These are phyloP conservation scores for Neoscelio sp. DNA, from an alignment of 2,888 invertebrate species.

Conservation along the genomic window DNA sequence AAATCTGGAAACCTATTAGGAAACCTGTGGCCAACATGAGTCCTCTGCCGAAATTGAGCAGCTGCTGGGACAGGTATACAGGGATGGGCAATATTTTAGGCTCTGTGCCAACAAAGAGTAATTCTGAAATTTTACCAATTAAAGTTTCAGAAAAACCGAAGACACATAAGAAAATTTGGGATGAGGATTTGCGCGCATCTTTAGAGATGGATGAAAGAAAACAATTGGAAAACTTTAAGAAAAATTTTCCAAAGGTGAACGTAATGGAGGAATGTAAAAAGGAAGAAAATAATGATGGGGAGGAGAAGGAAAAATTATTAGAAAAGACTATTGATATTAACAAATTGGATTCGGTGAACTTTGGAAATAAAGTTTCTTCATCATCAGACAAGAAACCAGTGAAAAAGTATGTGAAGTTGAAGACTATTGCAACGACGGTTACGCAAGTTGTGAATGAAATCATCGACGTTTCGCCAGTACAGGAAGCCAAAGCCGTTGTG, in stretches of 20 bases:
- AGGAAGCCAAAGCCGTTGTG: conserved; percentile 32
- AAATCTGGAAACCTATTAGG: too few species aligned
- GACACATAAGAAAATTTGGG: conserved; percentile 75
- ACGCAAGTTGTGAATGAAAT: conserved; percentile 65
- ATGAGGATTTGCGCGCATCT: conserved; percentile 77
- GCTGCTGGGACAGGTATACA: conserved; percentile 79
- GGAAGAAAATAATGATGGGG: conserved; percentile 1
- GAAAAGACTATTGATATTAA: neutral
- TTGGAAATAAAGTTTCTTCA: too few species aligned
- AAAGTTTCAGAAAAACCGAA: conserved; percentile 34
- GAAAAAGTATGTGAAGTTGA: conserved; percentile 78
- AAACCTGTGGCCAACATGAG: conserved; percentile 77
- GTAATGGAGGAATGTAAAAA: conserved; percentile 3
- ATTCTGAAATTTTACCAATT: neutral
- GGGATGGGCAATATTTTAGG: conserved; percentile 79
- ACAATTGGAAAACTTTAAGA: conserved; percentile 25
- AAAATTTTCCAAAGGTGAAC: conserved; percentile 21
- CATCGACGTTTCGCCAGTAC: conserved; percentile 25
- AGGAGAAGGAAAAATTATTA: neutral
- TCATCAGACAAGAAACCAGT: conserved; percentile 69
- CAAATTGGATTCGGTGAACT: neutral
- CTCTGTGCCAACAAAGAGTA: conserved; percentile 66
- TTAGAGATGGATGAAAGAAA: conserved; percentile 58
- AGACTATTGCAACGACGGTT: conserved; percentile 75
- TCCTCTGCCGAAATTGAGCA: conserved; percentile 78